A percentile compares a stretch with the other conserved stretches of the same genome.
Evolutionary conservation across 2,797 vertebrate genomes (phyloP).

Genomic region (Adrianichthys oophorus): DNA sequence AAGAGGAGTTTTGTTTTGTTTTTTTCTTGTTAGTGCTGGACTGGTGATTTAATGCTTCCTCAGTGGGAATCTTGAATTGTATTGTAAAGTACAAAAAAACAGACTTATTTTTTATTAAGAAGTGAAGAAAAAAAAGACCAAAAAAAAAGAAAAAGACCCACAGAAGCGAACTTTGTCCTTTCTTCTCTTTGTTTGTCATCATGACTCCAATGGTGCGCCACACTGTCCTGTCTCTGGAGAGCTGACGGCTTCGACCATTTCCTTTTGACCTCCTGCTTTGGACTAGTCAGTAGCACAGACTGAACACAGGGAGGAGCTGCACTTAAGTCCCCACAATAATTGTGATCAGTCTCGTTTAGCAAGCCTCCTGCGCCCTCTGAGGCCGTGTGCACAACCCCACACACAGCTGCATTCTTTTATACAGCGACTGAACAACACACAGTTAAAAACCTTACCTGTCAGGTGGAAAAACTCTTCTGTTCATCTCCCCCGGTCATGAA

Average conservation of each 20-base stretch:
- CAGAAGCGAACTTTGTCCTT: conserved; percentile 78
- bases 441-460: conserved; percentile 49
- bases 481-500: conserved; percentile 73
- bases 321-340: conserved; percentile 44
- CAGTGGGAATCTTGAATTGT: conserved; percentile 97
- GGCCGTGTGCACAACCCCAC: conserved; percentile 60
- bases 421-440: conserved; percentile 66
- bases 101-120: conserved; percentile 99
- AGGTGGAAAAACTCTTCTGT: conserved; percentile 53
- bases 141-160: conserved; percentile 56
- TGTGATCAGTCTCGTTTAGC: conserved; percentile 37
- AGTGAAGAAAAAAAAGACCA: conserved; percentile 82
- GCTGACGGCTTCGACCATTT: conserved; percentile 44
- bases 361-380: conserved; percentile 58
- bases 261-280: conserved; percentile 64
- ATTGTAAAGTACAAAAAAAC: conserved; percentile 99
- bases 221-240: conserved; percentile 66
- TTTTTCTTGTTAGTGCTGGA: conserved; percentile 86
- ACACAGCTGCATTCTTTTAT: conserved; percentile 58
- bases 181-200: conserved; percentile 61
- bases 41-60: conserved; percentile 90
- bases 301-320: conserved; percentile 65
- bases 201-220: conserved; percentile 66
- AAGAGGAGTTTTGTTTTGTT: conserved; percentile 66
- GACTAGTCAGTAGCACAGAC: conserved; percentile 68